Percentiles rank a stretch among this genome's conserved stretches.
Conservation (phyloP, 92 coral and sea anemone genomes). For the Porites rus region DNA sequence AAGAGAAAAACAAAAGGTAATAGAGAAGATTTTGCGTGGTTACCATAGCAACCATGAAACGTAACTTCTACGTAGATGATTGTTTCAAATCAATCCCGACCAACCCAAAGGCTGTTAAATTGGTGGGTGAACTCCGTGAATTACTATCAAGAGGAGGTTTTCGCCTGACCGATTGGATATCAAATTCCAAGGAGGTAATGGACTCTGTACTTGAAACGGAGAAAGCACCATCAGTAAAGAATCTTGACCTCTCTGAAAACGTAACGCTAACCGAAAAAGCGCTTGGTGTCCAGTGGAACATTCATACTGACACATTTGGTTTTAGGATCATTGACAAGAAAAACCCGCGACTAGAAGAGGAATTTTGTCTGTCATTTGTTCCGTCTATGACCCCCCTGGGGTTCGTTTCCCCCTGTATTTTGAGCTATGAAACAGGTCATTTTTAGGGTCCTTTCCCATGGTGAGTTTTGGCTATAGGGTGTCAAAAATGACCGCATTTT, state of each 20-base stretch:
- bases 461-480: too few species aligned
- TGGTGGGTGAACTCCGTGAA: slow-evolving; percentile 1
- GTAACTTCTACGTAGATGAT: slow-evolving; percentile 30
- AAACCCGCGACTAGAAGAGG: neutral
- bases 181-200: neutral
- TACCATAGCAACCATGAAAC: neutral
- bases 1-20: neutral
- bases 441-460: too few species aligned
- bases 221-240: neutral
- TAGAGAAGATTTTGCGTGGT: neutral
- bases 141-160: neutral
- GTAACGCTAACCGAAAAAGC: neutral
- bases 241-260: neutral
- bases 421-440: slow-evolving; percentile 39
- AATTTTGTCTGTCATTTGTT: slow-evolving; percentile 33
- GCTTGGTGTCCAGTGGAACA: neutral
- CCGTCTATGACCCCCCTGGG: slow-evolving; percentile 54
- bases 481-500: too few species aligned
- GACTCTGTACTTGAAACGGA: neutral
- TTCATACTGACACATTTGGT: neutral
- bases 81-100: neutral
- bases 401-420: slow-evolving; percentile 33
- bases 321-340: neutral
- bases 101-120: neutral
- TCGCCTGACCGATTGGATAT: neutral